Conservation (phyloP, 2,888 invertebrate species). For the Petrophora chlorosata region DNA sequence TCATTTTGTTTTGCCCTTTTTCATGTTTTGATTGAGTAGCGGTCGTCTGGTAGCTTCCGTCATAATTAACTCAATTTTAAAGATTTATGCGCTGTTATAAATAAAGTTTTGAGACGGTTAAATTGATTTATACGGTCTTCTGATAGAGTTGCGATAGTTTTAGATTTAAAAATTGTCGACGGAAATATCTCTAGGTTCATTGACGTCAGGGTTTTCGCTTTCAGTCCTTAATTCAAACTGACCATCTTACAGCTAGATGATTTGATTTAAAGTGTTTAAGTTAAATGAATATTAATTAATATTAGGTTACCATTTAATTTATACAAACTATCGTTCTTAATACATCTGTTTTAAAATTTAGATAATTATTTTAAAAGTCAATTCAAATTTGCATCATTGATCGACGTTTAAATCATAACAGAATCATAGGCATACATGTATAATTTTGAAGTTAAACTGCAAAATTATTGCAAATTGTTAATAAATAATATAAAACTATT, state of each 20-base stretch:
- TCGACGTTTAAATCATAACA: constrained; percentile 16
- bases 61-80: constrained; percentile 51
- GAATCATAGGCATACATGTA: constrained; percentile 16
- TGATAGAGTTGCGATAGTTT: constrained; percentile 20
- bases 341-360: background rate
- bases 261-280: too few species aligned
- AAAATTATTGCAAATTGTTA: constrained; percentile 22
- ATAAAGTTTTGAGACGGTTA: constrained; percentile 29
- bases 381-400: constrained; percentile 11
- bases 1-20: constrained; percentile 40
- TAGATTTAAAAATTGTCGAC: constrained; percentile 7
- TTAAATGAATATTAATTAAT: too few species aligned
- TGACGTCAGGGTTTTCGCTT: constrained; percentile 6
- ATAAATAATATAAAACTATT: constrained; percentile 30
- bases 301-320: background rate
- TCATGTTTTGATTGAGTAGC: constrained; percentile 60
- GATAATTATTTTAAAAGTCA: constrained; percentile 5
- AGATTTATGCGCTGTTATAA: constrained; percentile 43
- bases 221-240: too few species aligned
- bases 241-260: too few species aligned
- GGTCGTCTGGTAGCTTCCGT: constrained; percentile 53
- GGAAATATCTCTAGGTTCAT: constrained; percentile 14
- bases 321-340: background rate
- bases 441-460: constrained; percentile 20
- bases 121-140: constrained; percentile 33